Evolutionary conservation across 2,113 vertebrate species (phyloP).

Genomic region (Oncorhynchus gorbuscha): DNA sequence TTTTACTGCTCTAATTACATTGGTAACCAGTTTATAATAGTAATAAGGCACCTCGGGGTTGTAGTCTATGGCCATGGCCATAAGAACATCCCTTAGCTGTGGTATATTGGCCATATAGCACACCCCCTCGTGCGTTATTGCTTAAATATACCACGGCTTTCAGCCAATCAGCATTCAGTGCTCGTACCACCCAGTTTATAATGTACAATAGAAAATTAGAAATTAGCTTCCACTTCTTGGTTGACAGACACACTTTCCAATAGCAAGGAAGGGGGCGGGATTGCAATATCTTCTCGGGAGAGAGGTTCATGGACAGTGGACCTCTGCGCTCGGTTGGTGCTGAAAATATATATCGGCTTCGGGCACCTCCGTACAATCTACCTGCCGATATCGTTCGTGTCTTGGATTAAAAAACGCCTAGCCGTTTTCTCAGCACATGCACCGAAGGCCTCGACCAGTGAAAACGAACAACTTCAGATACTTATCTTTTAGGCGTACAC

Average conservation of each 20-base stretch:
- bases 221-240: background rate
- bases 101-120: too few relatives aligned
- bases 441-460: background rate
- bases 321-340: background rate
- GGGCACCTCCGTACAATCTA: background rate
- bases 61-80: too few relatives aligned
- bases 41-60: too few relatives aligned
- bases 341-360: background rate
- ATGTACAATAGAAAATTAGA: background rate
- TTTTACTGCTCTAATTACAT: too few relatives aligned
- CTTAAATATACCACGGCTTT: too few relatives aligned
- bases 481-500: background rate
- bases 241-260: background rate
- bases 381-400: background rate
- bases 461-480: background rate
- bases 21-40: too few relatives aligned
- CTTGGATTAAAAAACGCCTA: background rate
- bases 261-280: background rate
- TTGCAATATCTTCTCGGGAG: background rate
- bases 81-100: too few relatives aligned
- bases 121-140: too few relatives aligned
- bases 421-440: background rate
- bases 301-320: background rate
- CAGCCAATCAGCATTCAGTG: too few relatives aligned
- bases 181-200: too few relatives aligned